Conservation (phyloP, 2,113 vertebrate genomes). For the Lepisosteus oculatus region DNA sequence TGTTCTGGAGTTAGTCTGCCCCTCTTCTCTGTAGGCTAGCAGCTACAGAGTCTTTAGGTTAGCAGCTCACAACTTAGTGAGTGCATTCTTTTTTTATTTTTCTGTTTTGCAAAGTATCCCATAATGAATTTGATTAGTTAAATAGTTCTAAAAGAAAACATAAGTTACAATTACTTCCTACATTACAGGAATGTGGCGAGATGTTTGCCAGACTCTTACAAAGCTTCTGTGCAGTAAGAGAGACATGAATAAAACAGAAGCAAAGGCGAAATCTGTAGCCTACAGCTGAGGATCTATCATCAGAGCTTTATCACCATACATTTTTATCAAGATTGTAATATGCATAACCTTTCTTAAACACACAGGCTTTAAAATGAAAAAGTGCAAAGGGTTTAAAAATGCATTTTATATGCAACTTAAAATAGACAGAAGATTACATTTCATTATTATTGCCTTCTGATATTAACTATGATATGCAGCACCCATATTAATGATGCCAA, state of each 20-base stretch:
- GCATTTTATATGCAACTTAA: not conserved
- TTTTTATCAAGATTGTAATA: slow-evolving; percentile 3
- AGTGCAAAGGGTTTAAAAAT: not conserved
- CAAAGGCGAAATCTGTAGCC: not conserved
- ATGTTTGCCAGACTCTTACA: too few species aligned
- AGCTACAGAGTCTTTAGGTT: too few species aligned
- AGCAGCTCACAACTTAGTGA: too few species aligned
- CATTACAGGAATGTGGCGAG: too few species aligned
- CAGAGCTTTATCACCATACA: not conserved
- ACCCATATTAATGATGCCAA: not conserved
- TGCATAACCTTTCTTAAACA: slow-evolving; percentile 2
- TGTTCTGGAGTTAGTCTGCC: too few species aligned
- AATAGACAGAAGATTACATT: slow-evolving; percentile 1
- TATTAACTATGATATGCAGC: not conserved
- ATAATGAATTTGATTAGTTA: too few species aligned
- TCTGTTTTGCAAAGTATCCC: too few species aligned
- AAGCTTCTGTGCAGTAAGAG: not conserved
- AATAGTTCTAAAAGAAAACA: too few species aligned
- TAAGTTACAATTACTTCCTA: too few species aligned
- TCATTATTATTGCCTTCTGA: slow-evolving; percentile 6
- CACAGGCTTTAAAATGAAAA: not conserved
- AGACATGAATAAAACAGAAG: not conserved
- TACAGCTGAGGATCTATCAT: not conserved
- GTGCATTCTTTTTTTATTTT: too few species aligned
- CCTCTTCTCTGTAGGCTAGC: too few species aligned